Percentiles rank a stretch among this genome's conserved stretches.
These are phyloP conservation scores for Phylloscopus collybita DNA, from an alignment of 2,797 vertebrate genomes.

Conservation along the genomic window DNA sequence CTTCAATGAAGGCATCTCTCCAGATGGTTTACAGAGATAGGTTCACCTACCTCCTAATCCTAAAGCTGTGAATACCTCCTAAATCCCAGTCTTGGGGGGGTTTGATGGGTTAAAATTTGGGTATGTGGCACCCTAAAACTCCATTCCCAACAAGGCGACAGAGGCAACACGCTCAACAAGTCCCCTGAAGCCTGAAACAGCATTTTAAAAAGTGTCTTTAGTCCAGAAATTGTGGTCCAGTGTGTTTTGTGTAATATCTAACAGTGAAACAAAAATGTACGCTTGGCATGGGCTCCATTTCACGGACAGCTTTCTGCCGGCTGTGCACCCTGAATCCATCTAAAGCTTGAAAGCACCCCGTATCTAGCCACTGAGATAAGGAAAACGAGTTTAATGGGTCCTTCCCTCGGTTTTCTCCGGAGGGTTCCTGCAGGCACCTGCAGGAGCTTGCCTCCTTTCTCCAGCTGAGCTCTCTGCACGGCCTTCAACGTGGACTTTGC, in stretches of 20 bases:
- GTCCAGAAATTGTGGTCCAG: neutral
- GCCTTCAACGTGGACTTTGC: neutral
- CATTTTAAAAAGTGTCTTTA: neutral
- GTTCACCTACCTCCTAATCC: fast-evolving
- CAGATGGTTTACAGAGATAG: neutral
- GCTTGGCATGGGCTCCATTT: neutral
- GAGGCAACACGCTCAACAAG: neutral
- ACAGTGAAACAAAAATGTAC: neutral
- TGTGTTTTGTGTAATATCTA: neutral
- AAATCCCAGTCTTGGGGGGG: neutral
- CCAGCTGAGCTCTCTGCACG: neutral
- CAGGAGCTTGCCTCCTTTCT: neutral
- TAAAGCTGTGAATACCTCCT: neutral
- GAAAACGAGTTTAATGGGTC: neutral
- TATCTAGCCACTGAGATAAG: neutral
- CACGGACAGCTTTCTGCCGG: neutral
- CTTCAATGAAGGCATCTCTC: neutral
- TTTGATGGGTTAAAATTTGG: neutral
- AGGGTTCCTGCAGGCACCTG: neutral
- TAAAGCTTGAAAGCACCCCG: neutral
- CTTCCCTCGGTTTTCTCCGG: neutral
- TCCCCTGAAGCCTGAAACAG: neutral
- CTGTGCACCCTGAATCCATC: neutral
- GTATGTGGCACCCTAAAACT: neutral
- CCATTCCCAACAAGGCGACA: neutral